phyloP scores from a whole-genome alignment of 2,113 vertebrate species.

The Scatophagus argus region DNA sequence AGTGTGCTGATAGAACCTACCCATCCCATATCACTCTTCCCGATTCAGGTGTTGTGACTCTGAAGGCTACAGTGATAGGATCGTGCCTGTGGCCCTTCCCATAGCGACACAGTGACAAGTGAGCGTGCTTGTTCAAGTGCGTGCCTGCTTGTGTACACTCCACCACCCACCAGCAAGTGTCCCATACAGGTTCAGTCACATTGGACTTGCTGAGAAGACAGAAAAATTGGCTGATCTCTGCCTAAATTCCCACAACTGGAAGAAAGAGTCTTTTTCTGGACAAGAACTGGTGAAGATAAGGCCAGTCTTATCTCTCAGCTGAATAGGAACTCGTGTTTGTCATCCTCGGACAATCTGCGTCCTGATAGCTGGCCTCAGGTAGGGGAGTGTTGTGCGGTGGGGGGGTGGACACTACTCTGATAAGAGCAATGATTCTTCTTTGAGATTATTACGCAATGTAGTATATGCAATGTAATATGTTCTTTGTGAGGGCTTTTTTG shows the following conservation, averaged over 20 bases:
- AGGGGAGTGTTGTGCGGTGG: too few species aligned
- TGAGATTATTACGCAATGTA: constrained; percentile 15
- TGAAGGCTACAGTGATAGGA: neutral
- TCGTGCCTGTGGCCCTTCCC: constrained; percentile 34
- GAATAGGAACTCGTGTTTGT: constrained; percentile 8
- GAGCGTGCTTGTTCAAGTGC: constrained; percentile 8
- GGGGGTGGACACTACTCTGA: constrained; percentile 4
- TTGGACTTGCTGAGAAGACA: constrained; percentile 48
- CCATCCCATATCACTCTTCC: neutral
- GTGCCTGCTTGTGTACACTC: constrained; percentile 13
- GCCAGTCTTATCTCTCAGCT: constrained; percentile 2
- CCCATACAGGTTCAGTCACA: constrained; percentile 53
- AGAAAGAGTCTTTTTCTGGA: constrained; percentile 1
- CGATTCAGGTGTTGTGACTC: constrained; percentile 3
- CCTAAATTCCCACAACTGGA: constrained; percentile 47
- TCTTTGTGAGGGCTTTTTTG: constrained; percentile 39
- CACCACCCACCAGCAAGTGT: constrained; percentile 21
- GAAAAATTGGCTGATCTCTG: constrained; percentile 31
- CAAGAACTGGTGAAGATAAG: constrained; percentile 41
- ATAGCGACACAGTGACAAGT: constrained; percentile 22
- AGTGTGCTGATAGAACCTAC: constrained; percentile 1
- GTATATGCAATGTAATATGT: constrained; percentile 23
- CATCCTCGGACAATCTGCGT: neutral
- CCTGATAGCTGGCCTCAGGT: constrained; percentile 25
- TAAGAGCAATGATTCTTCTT: constrained; percentile 16